phyloP scores from a whole-genome alignment of 2,888 invertebrate species.

The Tetrapedia diversipes region DNA sequence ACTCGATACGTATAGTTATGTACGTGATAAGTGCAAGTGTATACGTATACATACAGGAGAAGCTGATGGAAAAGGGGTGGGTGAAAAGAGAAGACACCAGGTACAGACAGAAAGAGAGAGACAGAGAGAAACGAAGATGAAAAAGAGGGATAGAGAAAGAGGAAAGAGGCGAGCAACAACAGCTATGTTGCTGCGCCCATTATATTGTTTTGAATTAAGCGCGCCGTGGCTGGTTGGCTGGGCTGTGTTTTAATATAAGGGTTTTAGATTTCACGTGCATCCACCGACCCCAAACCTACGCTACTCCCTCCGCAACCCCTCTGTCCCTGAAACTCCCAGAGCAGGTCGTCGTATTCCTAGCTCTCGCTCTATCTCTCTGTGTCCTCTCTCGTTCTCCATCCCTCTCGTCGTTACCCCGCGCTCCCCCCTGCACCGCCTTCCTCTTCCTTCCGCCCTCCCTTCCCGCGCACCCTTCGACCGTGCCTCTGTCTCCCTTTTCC shows the following conservation, averaged over 20 bases:
- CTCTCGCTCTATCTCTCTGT: conserved; percentile 19
- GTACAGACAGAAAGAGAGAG: not conserved
- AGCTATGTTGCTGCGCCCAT: conserved; percentile 73
- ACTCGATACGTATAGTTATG: too few relatives aligned
- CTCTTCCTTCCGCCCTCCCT: conserved; percentile 38
- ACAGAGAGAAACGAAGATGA: conserved; percentile 6
- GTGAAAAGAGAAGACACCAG: not conserved
- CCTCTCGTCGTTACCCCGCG: conserved; percentile 11
- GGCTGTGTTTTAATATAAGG: conserved; percentile 78
- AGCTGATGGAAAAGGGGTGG: not conserved
- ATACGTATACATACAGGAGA: not conserved
- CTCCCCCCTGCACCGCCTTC: conserved; percentile 21
- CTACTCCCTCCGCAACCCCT: conserved; percentile 48
- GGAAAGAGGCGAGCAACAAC: conserved; percentile 29
- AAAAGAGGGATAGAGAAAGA: too few relatives aligned
- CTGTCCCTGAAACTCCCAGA: conserved; percentile 20
- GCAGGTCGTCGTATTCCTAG: conserved; percentile 40
- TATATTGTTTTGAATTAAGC: conserved; percentile 80
- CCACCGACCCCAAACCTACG: conserved; percentile 57
- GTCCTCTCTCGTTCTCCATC: conserved; percentile 14
- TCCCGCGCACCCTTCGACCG: conserved; percentile 36
- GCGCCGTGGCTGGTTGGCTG: conserved; percentile 69
- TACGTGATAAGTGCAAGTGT: not conserved
- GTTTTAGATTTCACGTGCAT: conserved; percentile 78
- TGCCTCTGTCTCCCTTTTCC: conserved; percentile 56